These are phyloP conservation scores for Drosophila fuyamai DNA, from an alignment of 1,140 invertebrate genomes.

Conservation along the genomic window DNA sequence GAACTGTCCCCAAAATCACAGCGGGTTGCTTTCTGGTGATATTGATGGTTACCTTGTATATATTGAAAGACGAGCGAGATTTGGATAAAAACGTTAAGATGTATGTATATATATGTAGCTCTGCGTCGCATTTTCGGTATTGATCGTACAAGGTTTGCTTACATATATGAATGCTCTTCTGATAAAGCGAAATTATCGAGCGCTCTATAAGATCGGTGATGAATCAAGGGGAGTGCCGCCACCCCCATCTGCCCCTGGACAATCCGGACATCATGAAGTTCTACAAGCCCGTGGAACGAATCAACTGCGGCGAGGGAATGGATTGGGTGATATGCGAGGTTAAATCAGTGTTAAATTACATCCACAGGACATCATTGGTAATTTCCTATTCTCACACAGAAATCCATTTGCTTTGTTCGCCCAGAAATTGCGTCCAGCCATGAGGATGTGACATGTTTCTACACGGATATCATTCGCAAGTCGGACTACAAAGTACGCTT, in stretches of 20 bases:
- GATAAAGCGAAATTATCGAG: conserved; percentile 81
- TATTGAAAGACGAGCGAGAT: conserved; percentile 29
- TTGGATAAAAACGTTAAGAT: conserved; percentile 50
- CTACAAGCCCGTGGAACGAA: conserved; percentile 86
- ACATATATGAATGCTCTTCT: not conserved
- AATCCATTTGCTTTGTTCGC: conserved; percentile 86
- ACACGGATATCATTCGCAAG: conserved; percentile 87
- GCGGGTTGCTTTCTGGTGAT: not conserved
- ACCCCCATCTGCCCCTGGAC: conserved; percentile 88
- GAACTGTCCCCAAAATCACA: conserved; percentile 35
- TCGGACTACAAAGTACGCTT: conserved; percentile 86
- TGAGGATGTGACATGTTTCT: conserved; percentile 86
- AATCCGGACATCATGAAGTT: conserved; percentile 90
- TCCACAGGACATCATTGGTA: not conserved
- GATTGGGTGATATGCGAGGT: conserved; percentile 87
- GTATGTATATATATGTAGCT: conserved; percentile 33
- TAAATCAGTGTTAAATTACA: not conserved
- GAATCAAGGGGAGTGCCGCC: conserved; percentile 86
- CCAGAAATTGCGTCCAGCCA: conserved; percentile 85
- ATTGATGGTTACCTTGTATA: conserved; percentile 19
- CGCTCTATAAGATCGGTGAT: conserved; percentile 80
- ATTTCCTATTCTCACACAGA: conserved; percentile 23
- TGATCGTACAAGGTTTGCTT: conserved; percentile 10
- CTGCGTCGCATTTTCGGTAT: not conserved
- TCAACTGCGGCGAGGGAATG: conserved; percentile 86